Evolutionary conservation across 2,797 vertebrate genomes (phyloP).

Genomic region (Premnoplex brunnescens): DNA sequence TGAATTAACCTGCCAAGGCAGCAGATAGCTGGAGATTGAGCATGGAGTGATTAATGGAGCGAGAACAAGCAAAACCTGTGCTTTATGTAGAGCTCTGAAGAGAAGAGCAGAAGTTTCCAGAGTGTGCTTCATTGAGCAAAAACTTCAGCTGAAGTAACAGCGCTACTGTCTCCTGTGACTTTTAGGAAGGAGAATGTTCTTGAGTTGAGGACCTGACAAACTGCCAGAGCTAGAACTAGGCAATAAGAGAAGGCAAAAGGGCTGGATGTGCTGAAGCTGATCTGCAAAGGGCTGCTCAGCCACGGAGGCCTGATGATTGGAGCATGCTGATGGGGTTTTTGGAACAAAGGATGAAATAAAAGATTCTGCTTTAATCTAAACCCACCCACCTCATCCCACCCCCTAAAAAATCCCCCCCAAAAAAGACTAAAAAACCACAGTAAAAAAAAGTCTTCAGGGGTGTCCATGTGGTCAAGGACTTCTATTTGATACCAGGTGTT

Average conservation of each 20-base stretch:
- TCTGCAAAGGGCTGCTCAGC: background rate
- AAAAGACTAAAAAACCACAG: background rate
- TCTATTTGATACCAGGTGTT: background rate
- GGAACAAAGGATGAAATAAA: background rate
- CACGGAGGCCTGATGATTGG: background rate
- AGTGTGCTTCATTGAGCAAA: background rate
- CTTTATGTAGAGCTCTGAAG: background rate
- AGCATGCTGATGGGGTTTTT: background rate
- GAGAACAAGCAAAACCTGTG: background rate
- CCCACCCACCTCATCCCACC: background rate
- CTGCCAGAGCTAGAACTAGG: background rate
- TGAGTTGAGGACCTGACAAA: background rate
- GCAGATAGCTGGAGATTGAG: background rate
- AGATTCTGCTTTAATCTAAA: background rate
- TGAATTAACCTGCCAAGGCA: background rate
- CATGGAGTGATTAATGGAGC: background rate
- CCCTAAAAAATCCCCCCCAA: background rate
- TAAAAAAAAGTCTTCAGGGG: background rate
- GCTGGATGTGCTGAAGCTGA: background rate
- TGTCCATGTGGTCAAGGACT: background rate
- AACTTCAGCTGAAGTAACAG: background rate
- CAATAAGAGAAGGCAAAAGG: background rate
- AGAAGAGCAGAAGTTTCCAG: background rate
- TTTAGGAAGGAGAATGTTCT: background rate
- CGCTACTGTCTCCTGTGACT: background rate